phyloP scores from a whole-genome alignment of 2,113 vertebrate species.

The Rissa tridactyla region DNA sequence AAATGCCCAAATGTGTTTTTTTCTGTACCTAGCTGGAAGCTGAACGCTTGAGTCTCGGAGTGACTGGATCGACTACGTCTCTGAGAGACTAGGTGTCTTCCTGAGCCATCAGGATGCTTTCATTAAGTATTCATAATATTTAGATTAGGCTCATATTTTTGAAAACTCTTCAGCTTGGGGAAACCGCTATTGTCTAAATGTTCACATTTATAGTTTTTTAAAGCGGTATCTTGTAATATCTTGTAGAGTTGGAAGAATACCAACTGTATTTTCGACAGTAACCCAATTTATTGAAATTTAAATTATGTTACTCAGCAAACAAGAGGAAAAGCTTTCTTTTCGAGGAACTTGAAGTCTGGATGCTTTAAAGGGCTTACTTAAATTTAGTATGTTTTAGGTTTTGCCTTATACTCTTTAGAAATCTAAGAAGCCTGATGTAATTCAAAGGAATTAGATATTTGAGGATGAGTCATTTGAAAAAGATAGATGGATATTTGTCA shows the following conservation, averaged over 20 bases:
- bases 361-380: not conserved
- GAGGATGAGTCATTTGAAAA: not conserved
- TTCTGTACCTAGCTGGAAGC: not conserved
- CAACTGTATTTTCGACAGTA: not conserved
- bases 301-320: not conserved
- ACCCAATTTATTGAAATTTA: not conserved
- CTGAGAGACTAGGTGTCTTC: not conserved
- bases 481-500: not conserved
- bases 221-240: not conserved
- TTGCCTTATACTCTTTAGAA: not conserved
- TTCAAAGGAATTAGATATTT: not conserved
- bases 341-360: not conserved
- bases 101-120: not conserved
- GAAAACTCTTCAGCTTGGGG: not conserved
- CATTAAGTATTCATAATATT: slow-evolving; percentile 13
- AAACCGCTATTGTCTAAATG: not conserved
- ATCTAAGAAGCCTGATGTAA: not conserved
- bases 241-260: not conserved
- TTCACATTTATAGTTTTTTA: not conserved
- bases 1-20: not conserved
- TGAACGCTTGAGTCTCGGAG: not conserved
- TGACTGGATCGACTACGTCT: fast-evolving
- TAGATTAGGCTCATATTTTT: not conserved
- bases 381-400: not conserved
- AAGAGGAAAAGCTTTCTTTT: not conserved